These are phyloP conservation scores for Cydia fagiglandana DNA, from an alignment of 1,140 invertebrate species.

Conservation along the genomic window DNA sequence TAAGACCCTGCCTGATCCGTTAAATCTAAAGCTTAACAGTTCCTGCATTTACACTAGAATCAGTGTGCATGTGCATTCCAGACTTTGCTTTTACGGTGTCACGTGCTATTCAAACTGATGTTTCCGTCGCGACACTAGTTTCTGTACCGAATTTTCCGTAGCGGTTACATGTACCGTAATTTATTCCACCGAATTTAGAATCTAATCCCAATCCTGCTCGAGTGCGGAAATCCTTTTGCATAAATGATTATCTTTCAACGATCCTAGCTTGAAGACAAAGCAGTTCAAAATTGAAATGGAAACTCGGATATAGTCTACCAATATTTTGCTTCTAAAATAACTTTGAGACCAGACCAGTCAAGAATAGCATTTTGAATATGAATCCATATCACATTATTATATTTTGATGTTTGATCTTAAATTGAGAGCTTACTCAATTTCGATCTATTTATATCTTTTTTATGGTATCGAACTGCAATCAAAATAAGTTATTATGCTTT, in stretches of 20 bases:
- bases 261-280: slow-evolving; percentile 1
- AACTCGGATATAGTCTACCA: background rate
- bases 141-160: background rate
- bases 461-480: background rate
- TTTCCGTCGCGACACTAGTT: background rate
- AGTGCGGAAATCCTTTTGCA: slow-evolving; percentile 27
- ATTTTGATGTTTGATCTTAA: background rate
- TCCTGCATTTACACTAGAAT: too few species aligned
- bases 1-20: too few species aligned
- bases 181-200: slow-evolving; percentile 10
- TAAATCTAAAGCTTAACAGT: too few species aligned
- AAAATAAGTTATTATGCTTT: background rate
- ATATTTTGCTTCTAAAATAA: slow-evolving; percentile 7
- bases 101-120: background rate
- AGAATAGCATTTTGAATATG: background rate
- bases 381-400: background rate
- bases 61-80: too few species aligned
- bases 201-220: slow-evolving; percentile 15
- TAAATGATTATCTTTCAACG: slow-evolving; percentile 22
- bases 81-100: too few species aligned
- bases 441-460: background rate
- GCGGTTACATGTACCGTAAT: slow-evolving; percentile 13
- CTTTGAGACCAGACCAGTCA: background rate
- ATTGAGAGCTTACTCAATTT: background rate
- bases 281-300: slow-evolving; percentile 21